Base-by-base conservation (phyloP, 2,113 vertebrate species). In the Ranitomeya variabilis region DNA sequence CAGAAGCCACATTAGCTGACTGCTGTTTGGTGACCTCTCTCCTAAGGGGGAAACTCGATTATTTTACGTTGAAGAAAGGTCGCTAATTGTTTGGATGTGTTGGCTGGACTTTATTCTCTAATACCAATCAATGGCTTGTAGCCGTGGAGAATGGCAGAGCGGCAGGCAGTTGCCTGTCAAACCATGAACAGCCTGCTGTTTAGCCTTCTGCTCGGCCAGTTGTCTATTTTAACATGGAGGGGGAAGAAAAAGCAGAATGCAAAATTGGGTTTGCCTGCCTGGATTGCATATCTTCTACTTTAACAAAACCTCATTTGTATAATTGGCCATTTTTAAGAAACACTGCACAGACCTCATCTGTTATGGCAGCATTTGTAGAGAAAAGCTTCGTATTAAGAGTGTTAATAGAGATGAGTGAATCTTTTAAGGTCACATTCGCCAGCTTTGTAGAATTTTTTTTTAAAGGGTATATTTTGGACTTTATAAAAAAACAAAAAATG, bases 21-120 rank as follows among this genome's bases (percentile, higher is more conserved):
- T 69, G 62, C 82, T 37, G 82, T 67, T 83, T 9, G 45, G 60
- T 23, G 81, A n/a, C 81, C 81, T 15, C 11, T 83, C 45, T 84
- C 82, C 31, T 69, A 8, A 9, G 15, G 64, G 67, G 82, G 51
- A 3, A 14, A 12, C 82, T 64, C 37, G 9, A 83, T 52, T 60
- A 62, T 23, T 66, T 21, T 66, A 19, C 66, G 31, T 45, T 26
- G 31, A n/a, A 15, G 37, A 13, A 83, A 83, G 80, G 80, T 66
- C 62, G 8, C 60, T 67, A 66, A 83, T 83, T 83, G 80, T 64
- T 67, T 66, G 23, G 37, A 14, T 37, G 60, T 23, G 62, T 21
- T 15, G 57, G 14, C 26, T 21, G 37, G 8, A 19, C 18, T 51
- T 51, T 14, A 3, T 23, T 52, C 80, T 52, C 80, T 51, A 66